phyloP scores from a whole-genome alignment of 1,140 invertebrate species.

The Palaemon carinicauda region DNA sequence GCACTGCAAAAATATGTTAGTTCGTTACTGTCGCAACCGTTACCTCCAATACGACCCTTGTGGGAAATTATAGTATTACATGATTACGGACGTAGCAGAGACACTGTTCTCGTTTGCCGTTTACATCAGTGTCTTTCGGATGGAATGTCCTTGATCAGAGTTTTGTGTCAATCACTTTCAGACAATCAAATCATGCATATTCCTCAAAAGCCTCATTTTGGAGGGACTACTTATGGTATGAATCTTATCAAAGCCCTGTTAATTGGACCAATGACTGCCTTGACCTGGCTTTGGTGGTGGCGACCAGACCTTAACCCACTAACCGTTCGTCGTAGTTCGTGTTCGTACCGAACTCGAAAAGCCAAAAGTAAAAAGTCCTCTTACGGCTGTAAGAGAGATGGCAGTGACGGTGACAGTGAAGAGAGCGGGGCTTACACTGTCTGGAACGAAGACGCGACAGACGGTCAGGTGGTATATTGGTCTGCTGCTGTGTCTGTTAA shows the following conservation, averaged over 20 bases:
- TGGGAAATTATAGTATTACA: constrained; percentile 71
- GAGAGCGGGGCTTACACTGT: constrained; percentile 58
- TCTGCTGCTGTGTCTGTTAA: constrained; percentile 60
- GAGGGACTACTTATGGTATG: constrained; percentile 65
- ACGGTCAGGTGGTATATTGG: constrained; percentile 55
- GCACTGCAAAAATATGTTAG: constrained; percentile 67
- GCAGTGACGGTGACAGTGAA: constrained; percentile 56
- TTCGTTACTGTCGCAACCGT: constrained; percentile 64
- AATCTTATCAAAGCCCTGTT: constrained; percentile 67
- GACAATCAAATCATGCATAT: constrained; percentile 65
- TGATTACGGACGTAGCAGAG: constrained; percentile 65
- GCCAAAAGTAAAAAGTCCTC: not conserved
- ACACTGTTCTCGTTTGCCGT: constrained; percentile 68
- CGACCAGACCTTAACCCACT: constrained; percentile 55
- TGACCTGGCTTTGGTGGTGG: constrained; percentile 66
- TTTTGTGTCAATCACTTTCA: constrained; percentile 68
- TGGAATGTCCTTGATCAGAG: constrained; percentile 68
- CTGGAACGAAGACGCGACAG: constrained; percentile 37
- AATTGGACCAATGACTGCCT: constrained; percentile 68
- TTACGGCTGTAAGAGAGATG: constrained; percentile 26
- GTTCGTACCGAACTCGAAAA: not conserved
- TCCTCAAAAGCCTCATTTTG: constrained; percentile 65
- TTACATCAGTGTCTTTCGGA: constrained; percentile 71
- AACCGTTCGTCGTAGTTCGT: constrained; percentile 12
- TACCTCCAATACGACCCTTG: constrained; percentile 66